Percentiles rank a stretch among this genome's conserved stretches.
phyloP scores from a whole-genome alignment of 1,140 invertebrate genomes.

The Micrasema longulum region DNA sequence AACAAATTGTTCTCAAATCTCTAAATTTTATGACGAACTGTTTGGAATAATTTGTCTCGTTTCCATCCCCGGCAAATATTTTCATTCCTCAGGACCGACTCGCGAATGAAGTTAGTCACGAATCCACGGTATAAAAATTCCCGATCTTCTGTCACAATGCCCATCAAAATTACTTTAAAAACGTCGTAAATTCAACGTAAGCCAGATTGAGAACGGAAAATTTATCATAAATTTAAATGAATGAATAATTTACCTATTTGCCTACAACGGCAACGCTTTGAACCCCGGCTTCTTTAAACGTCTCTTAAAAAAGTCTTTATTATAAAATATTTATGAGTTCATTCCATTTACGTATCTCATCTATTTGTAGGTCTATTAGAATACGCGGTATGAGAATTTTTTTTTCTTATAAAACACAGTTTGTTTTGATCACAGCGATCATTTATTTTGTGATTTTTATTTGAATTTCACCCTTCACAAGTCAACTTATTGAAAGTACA shows the following conservation, averaged over 20 bases:
- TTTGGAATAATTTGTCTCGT: slow-evolving; percentile 13
- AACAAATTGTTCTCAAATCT: too few species aligned
- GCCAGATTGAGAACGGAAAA: slow-evolving; percentile 34
- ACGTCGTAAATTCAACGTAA: slow-evolving; percentile 35
- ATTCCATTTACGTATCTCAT: too few species aligned
- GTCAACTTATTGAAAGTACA: too few species aligned
- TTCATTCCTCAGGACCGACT: slow-evolving; percentile 15
- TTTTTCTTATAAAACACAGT: too few species aligned
- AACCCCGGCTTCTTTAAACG: slow-evolving; percentile 14
- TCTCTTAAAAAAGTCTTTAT: slow-evolving; percentile 2
- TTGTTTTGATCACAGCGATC: too few species aligned
- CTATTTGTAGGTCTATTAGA: too few species aligned
- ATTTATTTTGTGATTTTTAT: too few species aligned
- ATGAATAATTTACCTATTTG: slow-evolving; percentile 39
- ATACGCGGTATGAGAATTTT: too few species aligned
- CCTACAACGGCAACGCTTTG: slow-evolving; percentile 21
- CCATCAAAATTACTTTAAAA: slow-evolving; percentile 38
- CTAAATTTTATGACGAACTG: too few species aligned
- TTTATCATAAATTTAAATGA: slow-evolving; percentile 39
- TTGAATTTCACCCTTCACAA: too few species aligned
- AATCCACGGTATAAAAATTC: slow-evolving; percentile 19
- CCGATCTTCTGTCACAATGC: slow-evolving; percentile 28
- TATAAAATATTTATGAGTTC: slow-evolving; percentile 24
- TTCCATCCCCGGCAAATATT: slow-evolving; percentile 23
- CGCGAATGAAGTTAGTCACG: slow-evolving; percentile 25